Evolutionary conservation across 2,113 vertebrate genomes (phyloP), one percentile per base, ranked within the genome.

Genomic region (Callospermophilus lateralis): DNA sequence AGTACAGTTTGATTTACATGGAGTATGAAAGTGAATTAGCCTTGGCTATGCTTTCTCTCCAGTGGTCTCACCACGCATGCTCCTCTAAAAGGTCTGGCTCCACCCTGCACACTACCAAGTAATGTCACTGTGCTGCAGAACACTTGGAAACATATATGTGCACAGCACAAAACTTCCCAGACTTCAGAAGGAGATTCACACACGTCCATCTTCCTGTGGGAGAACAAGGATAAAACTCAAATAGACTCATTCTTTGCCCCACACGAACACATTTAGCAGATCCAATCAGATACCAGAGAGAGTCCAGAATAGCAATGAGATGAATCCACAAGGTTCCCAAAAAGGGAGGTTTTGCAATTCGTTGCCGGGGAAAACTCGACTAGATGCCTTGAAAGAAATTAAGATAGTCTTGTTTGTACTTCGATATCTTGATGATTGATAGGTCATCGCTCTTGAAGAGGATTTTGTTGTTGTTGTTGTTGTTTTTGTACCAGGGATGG

Each of bases 121-220:
- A 58, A 24, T 12, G 26, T 34, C 12, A 0, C 24, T 7, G 1
- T 91, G 28, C 61, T 19, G 3, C 7, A 28, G 26, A 37, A 19
- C 3, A 7, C 34, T 48, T 17, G 42, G 61, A 53, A 15, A 37
- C 13, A 42, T 61, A 3, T 70, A 17, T 63, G 61, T 34, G 2
- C 17, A 0, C 22, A 2, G 20, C 32, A 11, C 1, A 26, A 9
- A 39, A 48, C 45, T 34, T 13, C 17, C 32, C 1, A 7, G 42
- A 34, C 51, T 70, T 58, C 39, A 63, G 81, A 61, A 81, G 48
- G 13, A 48, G 68, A 42, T 48, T 19, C 6, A 5, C 8, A 13
- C 32, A 8, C 0, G 1, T 5, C 30, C n/a, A 1, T 19, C 15
- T 20, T 13, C 4, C 42, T 15, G 22, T 8, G 28, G 34, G n/a